Base-by-base conservation (phyloP, 2,888 invertebrate genomes). In the Rutpela maculata region DNA sequence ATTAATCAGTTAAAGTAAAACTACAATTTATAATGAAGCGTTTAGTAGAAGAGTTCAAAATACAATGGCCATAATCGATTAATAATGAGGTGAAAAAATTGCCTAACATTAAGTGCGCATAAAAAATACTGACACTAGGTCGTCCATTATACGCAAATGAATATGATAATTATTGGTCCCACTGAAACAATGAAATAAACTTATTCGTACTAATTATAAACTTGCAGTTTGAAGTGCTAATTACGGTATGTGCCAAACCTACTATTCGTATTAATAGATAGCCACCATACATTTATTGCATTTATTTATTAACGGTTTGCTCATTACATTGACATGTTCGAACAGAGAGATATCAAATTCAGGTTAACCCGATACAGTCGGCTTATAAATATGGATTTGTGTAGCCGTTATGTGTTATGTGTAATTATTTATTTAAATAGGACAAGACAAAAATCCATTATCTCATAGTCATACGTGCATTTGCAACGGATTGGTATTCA, bases 301-400 rank as follows among this genome's bases (percentile, higher is more conserved):
- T 50, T 50, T 50, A 50, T 50, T 50, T 50, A 50, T 50, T 50
- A 50, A n/a, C 50, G 50, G 2, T 50, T 50, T 50, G 50, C 50
- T 50, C 50, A 50, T 50, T 50, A 50, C 50, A 73, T 68, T 69
- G 73, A 71, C 66, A 68, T 35, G 62, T 73, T 35, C 63, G 72
- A 72, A 55, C 73, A 66, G 57, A 67, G 26, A 65, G 74, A 79
- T 81, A 79, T 78, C 75, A 78, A 80, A 81, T 80, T 78, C 80
- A 81, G 81, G 80, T 81, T 81, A 81, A 78, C 81, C 79, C 74
- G 78, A 81, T 78, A 79, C 78, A 79, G 78, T 74, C 68, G 78
- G 70, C 80, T 82, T 78, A 82, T 82, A 78, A 82, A 82, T 82
- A 82, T 82, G 80, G 79, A 80, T 80, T 79, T 80, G 78, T 67